Conservation (phyloP, 2,113 vertebrate genomes). For the Calyptomena viridis region DNA sequence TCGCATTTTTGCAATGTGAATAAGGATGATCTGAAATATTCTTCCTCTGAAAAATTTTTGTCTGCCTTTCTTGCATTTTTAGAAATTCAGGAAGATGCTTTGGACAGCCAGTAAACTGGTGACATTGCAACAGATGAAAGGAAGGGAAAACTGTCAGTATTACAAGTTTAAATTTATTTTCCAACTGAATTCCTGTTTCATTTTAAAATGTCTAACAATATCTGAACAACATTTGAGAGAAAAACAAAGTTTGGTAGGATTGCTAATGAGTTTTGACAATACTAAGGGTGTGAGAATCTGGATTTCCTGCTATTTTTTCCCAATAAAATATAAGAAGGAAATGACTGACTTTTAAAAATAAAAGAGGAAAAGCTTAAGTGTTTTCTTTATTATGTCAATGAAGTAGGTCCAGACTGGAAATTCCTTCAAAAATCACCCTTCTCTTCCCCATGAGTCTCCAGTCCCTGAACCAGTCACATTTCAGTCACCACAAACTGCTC, state of each 20-base stretch:
- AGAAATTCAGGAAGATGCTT: not conserved
- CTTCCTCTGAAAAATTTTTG: not conserved
- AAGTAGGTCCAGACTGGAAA: not conserved
- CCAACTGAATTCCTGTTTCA: not conserved
- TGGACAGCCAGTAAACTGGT: not conserved
- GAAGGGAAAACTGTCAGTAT: not conserved
- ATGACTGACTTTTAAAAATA: conserved; percentile 9
- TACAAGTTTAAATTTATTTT: not conserved
- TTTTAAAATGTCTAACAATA: not conserved
- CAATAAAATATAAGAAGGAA: conserved; percentile 25
- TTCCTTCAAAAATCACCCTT: not conserved
- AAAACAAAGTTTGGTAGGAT: not conserved
- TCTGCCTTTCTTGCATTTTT: not conserved
- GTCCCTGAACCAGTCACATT: not conserved
- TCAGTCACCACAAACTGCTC: not conserved
- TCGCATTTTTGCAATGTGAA: not conserved
- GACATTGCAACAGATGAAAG: not conserved
- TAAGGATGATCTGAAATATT: not conserved
- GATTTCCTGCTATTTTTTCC: conserved; percentile 44
- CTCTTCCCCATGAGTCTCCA: not conserved
- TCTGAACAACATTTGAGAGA: not conserved
- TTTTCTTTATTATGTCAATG: conserved; percentile 22
- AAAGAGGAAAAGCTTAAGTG: not conserved
- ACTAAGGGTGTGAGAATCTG: conserved; percentile 33
- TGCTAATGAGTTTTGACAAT: not conserved